Percentiles rank a stretch among this genome's conserved stretches.
Conservation (phyloP, 2,888 invertebrate genomes). For the Agonopterix alstromeriana region DNA sequence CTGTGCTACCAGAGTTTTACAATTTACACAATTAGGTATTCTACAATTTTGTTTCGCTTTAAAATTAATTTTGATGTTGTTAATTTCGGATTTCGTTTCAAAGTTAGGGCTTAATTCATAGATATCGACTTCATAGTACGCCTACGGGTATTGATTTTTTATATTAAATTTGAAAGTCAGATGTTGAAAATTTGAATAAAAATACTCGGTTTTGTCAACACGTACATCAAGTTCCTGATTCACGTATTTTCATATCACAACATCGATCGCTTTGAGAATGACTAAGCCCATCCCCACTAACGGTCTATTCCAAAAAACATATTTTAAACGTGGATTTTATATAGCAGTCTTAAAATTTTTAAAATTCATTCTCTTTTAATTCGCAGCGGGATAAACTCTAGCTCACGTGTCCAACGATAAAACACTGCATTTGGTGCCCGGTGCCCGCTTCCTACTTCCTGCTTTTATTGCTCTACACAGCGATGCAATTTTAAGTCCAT, state of each 20-base stretch:
- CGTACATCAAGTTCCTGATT: no score
- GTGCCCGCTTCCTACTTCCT: conserved; percentile 28
- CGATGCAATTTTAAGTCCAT: conserved; percentile 71
- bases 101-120: no score
- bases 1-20: background rate
- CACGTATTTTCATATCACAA: no score
- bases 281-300: no score
- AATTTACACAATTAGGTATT: background rate
- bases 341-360: conserved; percentile 5
- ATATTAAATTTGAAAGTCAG: no score
- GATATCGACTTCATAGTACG: no score
- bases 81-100: no score
- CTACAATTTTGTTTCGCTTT: background rate
- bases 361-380: conserved; percentile 43
- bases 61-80: no score
- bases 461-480: conserved; percentile 62
- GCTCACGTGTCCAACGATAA: conserved; percentile 47
- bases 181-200: no score
- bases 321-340: background rate
- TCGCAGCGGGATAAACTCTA: conserved; percentile 29
- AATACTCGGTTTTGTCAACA: no score
- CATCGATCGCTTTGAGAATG: no score
- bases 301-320: background rate
- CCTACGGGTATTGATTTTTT: no score
- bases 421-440: conserved; percentile 44